Evolutionary conservation across 2,888 invertebrate species (phyloP), one percentile per base, ranked within the genome.

Genomic region (Ephialtes manifestator): DNA sequence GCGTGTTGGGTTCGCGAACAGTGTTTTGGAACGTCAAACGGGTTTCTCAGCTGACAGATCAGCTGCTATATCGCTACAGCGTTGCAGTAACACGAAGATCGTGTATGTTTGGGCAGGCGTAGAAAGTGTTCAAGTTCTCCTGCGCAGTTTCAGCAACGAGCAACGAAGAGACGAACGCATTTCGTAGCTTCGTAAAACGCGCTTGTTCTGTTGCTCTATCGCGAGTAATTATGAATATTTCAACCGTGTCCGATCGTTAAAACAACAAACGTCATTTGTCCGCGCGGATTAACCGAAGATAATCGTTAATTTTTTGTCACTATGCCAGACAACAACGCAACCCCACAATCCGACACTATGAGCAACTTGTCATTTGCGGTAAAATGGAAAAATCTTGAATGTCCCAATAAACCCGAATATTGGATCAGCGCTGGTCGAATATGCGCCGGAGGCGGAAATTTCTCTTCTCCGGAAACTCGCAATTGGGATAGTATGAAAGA

Each of bases 121-220:
- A 18, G 55, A 55, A 5, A 55, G 46, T 15, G 15, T 11, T 15
- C 15, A 4, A 15, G 11, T 46, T 15, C 39, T 81, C 74, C 63
- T 82, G 81, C 81, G 81, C 81, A 82, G 81, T 75, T 81, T 60
- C 68, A 18, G 35, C 51, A 75, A 39, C 58, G 68, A 75, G 35
- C 68, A 28, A 11, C 74, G 58, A n/a, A 60, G 28, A 48, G n/a
- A 28, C 74, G 46, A 46, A n/a, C 35, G 75, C 67, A 20, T 10
- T 10, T 2, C 2, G 10, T 24, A 39, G 39, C 10, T 10, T 10
- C 39, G 39, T 10, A 1, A 39, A 24, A 24, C 24, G 24, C 1
- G 24, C 10, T 39, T 10, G 8, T 39, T 39, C 39, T 10, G 10
- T 39, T 10, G 39, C 39, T 35, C 7, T 10, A 0, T 39, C 53